These are phyloP conservation scores for Heliothis virescens DNA, from an alignment of 1,140 invertebrate species.

Conservation along the genomic window DNA sequence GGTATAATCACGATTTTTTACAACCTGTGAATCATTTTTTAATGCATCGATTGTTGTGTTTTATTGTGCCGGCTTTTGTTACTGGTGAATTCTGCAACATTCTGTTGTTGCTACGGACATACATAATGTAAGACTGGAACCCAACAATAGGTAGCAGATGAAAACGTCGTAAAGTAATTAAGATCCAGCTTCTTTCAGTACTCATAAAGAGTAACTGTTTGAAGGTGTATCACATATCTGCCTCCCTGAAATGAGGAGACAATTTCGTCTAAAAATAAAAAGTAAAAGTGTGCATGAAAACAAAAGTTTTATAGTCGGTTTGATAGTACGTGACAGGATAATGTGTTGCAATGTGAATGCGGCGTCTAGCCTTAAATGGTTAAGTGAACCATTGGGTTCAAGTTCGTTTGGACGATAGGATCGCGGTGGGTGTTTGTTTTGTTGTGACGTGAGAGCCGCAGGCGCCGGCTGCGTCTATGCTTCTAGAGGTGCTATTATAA, in stretches of 20 bases:
- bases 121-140: neutral
- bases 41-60: conserved; percentile 1
- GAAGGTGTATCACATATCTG: conserved; percentile 60
- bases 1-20: conserved; percentile 48
- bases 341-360: conserved; percentile 52
- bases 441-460: conserved; percentile 66
- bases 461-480: conserved; percentile 61
- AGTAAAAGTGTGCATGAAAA: conserved; percentile 53
- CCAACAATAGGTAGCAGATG: conserved; percentile 49
- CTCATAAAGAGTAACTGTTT: conserved; percentile 48
- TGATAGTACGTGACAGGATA: conserved; percentile 57
- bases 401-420: conserved; percentile 63
- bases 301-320: conserved; percentile 47
- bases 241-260: conserved; percentile 36
- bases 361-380: conserved; percentile 52
- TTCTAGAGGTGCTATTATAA: conserved; percentile 40
- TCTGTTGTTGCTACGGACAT: no score
- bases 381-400: conserved; percentile 61
- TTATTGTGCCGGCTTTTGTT: neutral
- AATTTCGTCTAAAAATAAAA: conserved; percentile 46
- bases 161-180: conserved; percentile 55
- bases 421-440: conserved; percentile 66
- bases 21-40: conserved; percentile 38
- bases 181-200: conserved; percentile 50
- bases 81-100: neutral